Conservation (phyloP, 1,140 invertebrate species). For the Rhysida immarginata region DNA sequence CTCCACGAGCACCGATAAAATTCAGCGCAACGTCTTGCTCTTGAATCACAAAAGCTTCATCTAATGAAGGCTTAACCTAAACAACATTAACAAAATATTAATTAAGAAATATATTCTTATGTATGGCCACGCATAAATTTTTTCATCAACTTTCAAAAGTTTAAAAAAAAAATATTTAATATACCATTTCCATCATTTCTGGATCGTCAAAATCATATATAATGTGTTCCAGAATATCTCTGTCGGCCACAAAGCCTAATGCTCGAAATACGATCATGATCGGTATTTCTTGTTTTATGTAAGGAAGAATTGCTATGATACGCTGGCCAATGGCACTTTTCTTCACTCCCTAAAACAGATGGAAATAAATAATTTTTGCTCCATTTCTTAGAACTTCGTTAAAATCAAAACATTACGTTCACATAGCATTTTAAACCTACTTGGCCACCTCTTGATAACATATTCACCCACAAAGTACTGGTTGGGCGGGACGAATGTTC, state of each 20-base stretch:
- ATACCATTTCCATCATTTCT: slow-evolving; percentile 99
- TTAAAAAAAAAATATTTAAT: no score
- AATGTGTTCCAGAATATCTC: slow-evolving; percentile 96
- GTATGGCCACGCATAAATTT: slow-evolving; percentile 2
- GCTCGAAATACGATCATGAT: slow-evolving; percentile 94
- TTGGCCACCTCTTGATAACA: slow-evolving; percentile 89
- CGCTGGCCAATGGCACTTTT: slow-evolving; percentile 96
- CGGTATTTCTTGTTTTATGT: slow-evolving; percentile 98
- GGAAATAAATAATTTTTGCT: slow-evolving; percentile 9
- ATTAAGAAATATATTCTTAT: neutral
- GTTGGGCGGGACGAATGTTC: slow-evolving; percentile 87
- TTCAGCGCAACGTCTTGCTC: slow-evolving; percentile 97
- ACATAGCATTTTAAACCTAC: slow-evolving; percentile 31
- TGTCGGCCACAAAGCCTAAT: slow-evolving; percentile 92
- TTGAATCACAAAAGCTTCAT: slow-evolving; percentile 98
- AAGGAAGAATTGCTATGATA: slow-evolving; percentile 93
- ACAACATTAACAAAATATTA: slow-evolving; percentile 11
- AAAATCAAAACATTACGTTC: slow-evolving; percentile 8
- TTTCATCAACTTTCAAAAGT: neutral
- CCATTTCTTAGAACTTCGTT: slow-evolving; percentile 14
- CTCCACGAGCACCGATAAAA: slow-evolving; percentile 93
- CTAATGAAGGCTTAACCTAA: slow-evolving; percentile 78
- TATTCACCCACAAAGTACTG: slow-evolving; percentile 96
- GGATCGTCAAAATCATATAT: slow-evolving; percentile 99
- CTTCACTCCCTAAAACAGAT: slow-evolving; percentile 56